Evolutionary conservation across 2,797 vertebrate species (phyloP).

Genomic region (Acrossocheilus fasciatus): DNA sequence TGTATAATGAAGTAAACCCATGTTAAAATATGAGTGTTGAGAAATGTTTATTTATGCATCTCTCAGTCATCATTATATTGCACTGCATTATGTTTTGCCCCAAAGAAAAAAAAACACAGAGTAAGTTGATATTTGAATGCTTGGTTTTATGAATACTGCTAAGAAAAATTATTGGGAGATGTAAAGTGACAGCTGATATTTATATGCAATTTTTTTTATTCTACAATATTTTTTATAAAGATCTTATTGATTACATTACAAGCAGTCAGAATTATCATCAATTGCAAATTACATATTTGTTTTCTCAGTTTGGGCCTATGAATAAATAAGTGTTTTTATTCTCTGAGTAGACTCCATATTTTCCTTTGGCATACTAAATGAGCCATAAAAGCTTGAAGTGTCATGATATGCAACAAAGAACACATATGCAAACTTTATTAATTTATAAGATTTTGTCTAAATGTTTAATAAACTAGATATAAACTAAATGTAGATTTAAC

Average conservation of each 20-base stretch:
- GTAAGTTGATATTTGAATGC: background rate
- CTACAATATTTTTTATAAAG: background rate
- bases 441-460: background rate
- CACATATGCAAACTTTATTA: no score
- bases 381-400: background rate
- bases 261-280: background rate
- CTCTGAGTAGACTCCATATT: background rate
- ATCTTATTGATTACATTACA: background rate
- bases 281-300: no score
- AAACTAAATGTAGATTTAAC: background rate
- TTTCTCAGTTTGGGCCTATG: no score
- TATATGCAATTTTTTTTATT: background rate
- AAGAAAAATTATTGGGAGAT: background rate
- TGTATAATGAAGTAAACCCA: background rate
- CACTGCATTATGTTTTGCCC: background rate
- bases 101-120: no score
- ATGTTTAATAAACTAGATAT: background rate
- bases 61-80: background rate
- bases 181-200: background rate
- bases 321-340: no score
- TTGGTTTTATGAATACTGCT: background rate
- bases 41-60: background rate
- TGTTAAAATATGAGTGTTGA: background rate
- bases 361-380: background rate
- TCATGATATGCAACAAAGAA: no score